Base-by-base conservation (phyloP, 2,888 invertebrate genomes). In the Leptothorax acervorum region DNA sequence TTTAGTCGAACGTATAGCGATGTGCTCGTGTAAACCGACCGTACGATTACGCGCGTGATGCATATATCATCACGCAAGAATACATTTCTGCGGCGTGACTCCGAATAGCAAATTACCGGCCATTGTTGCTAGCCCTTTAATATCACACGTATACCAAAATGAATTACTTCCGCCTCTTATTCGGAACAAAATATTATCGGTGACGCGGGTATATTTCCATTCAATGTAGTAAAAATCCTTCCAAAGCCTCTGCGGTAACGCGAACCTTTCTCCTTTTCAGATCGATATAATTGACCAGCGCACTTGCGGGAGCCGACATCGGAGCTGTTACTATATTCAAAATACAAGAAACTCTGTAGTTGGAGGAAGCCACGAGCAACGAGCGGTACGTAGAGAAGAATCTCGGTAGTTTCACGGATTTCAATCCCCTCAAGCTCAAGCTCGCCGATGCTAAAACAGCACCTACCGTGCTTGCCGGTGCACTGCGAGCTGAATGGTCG, bases 401-500 rank as follows among this genome's bases (percentile, higher is more conserved):
- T 70, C 35, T 51, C 12, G 18, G 35, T 11, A 23, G n/a, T 68
- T 68, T 45, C 31, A 39, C 11, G 66, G 15, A 68, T 79, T 53
- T 51, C 53, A 31, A 42, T 65, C 57, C 31, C 0, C 28, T 48
- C 9, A 15, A 68, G 55, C 42, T 79, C 23, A 15, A 68, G 55
- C 42, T 79, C 23, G 42, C 66, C 57, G 18, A 70, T 70, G 79
- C 18, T 79, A 70, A 79, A 79, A 68, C 48, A 60, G 70, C 48
- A 39, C 0, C 35, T 35, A 6, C 39, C 75, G 18, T 11, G 48
- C 8, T 74, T 42, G 45, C 9, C 31, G 45, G 23, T 6, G n/a
- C 45, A 48, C 31, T 42, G 48, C 35, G 63, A 18, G 79, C 15
- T 84, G 89, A 89, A 92, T 87, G 84, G 81, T 65, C 73, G 62